Base-by-base conservation (phyloP, 2,888 invertebrate species). In the Unio delphinus region DNA sequence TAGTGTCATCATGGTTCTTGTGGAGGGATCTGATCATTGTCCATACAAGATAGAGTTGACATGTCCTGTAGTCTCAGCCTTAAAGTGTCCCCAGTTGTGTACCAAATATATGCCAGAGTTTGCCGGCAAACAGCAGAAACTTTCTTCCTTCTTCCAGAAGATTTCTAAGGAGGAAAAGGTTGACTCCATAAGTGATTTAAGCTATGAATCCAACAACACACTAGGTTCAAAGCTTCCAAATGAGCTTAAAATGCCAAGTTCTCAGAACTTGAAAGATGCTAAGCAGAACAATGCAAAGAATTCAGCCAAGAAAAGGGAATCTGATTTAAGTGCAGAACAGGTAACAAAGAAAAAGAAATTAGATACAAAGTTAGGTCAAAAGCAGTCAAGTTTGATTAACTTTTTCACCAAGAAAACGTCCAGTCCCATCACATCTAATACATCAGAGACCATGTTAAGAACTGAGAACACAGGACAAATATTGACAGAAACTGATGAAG, bases 21-120 rank as follows among this genome's bases (percentile, higher is more conserved):
- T 88, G 15, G 81, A 86, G 67, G 92, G 92, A 0, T 92, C 91
- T 55, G 92, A 92, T 80, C 92, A 92, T 73, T 92, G 92, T 78
- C 92, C 92, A 0, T 91, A 92, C 0, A 81, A 78, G 56, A 87
- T 88, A 4, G 83, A 84, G n/a, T 77, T 88, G n/a, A 72, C 80
- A 23, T 75, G 83, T 62, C 61, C 78, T 3, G 65, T 85, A 11
- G 64, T 88, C 11, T 75, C 87, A 20, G 74, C 89, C 11, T 61
- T 66, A 34, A 85, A 81, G 67, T 86, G 84, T 69, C 91, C 92
- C 6, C 74, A 83, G 0, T 71, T 90, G 18, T 91, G 91, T 78
- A 89, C 92, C 7, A 90, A 89, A 69, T 87, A 81, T 70, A 90
- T 90, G 87, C 91, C 91, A 54, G 91, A 92, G 80, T 92, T 91